Evolutionary conservation across 1,140 invertebrate genomes (phyloP).

Genomic region (Anastrepha obliqua): DNA sequence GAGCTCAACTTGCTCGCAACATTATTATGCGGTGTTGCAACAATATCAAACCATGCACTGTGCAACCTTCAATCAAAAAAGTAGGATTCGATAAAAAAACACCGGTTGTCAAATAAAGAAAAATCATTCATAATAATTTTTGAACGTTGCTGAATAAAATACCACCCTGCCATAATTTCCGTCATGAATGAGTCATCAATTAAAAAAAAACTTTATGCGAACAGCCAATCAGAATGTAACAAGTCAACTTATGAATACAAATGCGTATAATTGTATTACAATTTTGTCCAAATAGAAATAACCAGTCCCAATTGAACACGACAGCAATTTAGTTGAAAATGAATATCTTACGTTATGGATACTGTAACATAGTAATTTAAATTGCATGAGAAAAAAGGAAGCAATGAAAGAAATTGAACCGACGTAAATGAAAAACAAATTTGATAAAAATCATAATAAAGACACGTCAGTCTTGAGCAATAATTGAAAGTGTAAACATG

Average conservation of each 20-base stretch:
- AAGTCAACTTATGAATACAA: conserved; percentile 37
- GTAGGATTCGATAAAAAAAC: no score
- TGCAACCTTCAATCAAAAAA: no score
- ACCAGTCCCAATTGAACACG: conserved; percentile 48
- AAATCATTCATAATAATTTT: no score
- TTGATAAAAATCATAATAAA: conserved; percentile 6
- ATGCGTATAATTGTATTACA: not conserved
- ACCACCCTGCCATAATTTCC: not conserved
- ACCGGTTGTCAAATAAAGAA: no score
- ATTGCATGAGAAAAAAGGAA: not conserved
- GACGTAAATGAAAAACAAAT: not conserved
- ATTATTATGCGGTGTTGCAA: no score
- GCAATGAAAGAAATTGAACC: not conserved
- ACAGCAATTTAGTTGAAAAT: conserved; percentile 16
- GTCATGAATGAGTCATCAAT: not conserved
- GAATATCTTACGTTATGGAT: not conserved
- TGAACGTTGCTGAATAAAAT: not conserved
- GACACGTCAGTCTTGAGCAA: conserved; percentile 27
- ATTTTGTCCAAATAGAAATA: not conserved
- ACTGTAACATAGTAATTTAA: not conserved
- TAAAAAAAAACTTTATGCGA: not conserved
- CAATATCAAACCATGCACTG: no score
- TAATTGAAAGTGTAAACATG: conserved; percentile 46
- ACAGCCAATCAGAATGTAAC: conserved; percentile 53
- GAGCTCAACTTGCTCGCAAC: no score